Base-by-base conservation (phyloP, 2,113 vertebrate species). In the Eublepharis macularius region DNA sequence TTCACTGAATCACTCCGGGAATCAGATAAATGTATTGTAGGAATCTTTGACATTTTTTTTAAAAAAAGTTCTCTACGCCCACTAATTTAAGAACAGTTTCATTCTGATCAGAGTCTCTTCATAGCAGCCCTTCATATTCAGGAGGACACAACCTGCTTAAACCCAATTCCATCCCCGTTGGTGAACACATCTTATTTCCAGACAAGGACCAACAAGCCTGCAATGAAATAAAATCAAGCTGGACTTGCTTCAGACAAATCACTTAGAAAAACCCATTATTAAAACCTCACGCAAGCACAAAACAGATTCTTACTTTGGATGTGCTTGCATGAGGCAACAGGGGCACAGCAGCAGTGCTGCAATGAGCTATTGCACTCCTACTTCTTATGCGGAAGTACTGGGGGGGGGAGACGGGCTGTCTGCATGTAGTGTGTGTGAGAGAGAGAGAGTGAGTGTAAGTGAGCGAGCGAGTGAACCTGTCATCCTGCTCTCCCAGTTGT, bases 1-100 rank as follows among this genome's bases (percentile, higher is more conserved):
- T 12, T 80, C 76, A 73, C 76, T 51, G 72, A 47, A 36, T 2
- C 80, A 88, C 76, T 92, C 79, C 79, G 54, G 60, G 54, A 91
- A 90, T 91, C 5, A 82, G 36, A 47, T 89, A 70, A 91, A 63
- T 74, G 88, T 29, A 86, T 45, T 65, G n/a, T n/a, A n/a, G n/a
- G n/a, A n/a, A n/a, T n/a, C n/a, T n/a, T n/a, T n/a, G n/a, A n/a
- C n/a, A n/a, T n/a, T n/a, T n/a, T n/a, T n/a, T n/a, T n/a, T n/a
- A n/a, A 78, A 3, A 2, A 87, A 57, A 4, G 84, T 12, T 32
- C 86, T 83, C 84, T 78, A 87, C 13, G 10, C 81, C 6, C 68
- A 39, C 74, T 89, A 86, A 13, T 88, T 74, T n/a, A 76, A 60
- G 88, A 87, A 10, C 1, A 11, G 4, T 32, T n/a, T 66, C 39